These are phyloP conservation scores for Falco novaeseelandiae DNA, from an alignment of 2,797 vertebrate species.

Conservation along the genomic window DNA sequence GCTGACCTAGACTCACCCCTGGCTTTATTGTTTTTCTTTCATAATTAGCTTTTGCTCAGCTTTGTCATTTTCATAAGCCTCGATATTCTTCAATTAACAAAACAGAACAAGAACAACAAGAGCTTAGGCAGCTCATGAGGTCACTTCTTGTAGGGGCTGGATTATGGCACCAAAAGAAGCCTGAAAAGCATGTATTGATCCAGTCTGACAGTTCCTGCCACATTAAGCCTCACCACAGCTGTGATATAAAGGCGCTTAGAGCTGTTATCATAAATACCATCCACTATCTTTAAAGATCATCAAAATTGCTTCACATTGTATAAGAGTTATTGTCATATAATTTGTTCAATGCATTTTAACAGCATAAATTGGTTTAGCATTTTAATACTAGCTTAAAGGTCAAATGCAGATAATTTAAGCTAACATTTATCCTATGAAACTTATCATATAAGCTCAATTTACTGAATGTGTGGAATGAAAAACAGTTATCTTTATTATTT, in stretches of 20 bases:
- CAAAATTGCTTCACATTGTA: constrained; percentile 84
- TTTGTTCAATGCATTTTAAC: constrained; percentile 87
- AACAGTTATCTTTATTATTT: constrained; percentile 19
- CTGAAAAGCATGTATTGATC: constrained; percentile 90
- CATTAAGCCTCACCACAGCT: constrained; percentile 88
- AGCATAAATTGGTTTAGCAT: constrained; percentile 85
- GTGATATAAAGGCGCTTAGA: constrained; percentile 85
- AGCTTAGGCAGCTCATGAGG: constrained; percentile 87
- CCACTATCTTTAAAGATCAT: constrained; percentile 87
- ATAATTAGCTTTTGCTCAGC: constrained; percentile 85
- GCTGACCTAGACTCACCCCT: constrained; percentile 70
- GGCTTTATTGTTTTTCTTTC: constrained; percentile 73
- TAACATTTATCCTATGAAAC: constrained; percentile 74
- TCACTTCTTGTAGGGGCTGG: constrained; percentile 87
- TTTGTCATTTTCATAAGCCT: constrained; percentile 84
- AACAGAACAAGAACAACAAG: constrained; percentile 85
- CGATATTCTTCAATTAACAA: constrained; percentile 81
- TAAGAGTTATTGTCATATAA: constrained; percentile 84
- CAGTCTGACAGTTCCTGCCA: constrained; percentile 89
- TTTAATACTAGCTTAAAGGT: constrained; percentile 89
- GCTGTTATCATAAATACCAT: constrained; percentile 87
- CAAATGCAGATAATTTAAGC: constrained; percentile 89
- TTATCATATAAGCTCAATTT: constrained; percentile 73
- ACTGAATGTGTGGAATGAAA: constrained; percentile 57
- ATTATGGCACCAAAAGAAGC: constrained; percentile 90